These are phyloP conservation scores for Folsomia candida DNA, from an alignment of 2,888 invertebrate species.

Conservation along the genomic window DNA sequence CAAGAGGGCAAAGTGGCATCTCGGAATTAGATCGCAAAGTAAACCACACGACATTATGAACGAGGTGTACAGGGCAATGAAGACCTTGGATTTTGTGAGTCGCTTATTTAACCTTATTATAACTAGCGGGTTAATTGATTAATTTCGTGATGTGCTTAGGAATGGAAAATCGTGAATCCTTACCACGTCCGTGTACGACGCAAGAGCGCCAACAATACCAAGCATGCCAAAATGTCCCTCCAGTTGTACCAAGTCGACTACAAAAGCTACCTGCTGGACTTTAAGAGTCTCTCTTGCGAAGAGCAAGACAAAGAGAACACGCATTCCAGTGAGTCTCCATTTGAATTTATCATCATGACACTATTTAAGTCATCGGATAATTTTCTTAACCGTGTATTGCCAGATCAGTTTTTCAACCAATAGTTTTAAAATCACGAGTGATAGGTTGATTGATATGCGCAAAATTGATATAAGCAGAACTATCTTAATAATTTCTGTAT, in stretches of 20 bases:
- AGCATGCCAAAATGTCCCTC: conserved; percentile 93
- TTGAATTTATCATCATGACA: too few relatives aligned
- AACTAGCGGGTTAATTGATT: too few relatives aligned
- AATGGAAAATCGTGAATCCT: conserved; percentile 98
- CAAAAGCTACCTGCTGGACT: conserved; percentile 94
- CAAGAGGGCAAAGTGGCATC: conserved; percentile 97
- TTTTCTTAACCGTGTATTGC: too few relatives aligned
- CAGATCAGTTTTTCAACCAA: background rate
- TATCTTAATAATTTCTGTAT: too few relatives aligned
- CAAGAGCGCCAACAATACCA: conserved; percentile 76
- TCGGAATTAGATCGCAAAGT: conserved; percentile 97
- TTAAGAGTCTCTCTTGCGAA: conserved; percentile 74
- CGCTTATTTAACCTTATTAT: background rate
- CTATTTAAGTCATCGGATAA: too few relatives aligned
- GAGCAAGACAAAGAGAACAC: conserved; percentile 53
- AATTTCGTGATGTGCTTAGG: too few relatives aligned
- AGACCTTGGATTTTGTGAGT: conserved; percentile 84
- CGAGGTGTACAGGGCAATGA: conserved; percentile 99
- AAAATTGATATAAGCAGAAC: too few relatives aligned
- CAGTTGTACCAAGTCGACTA: conserved; percentile 99
- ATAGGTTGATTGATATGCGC: too few relatives aligned
- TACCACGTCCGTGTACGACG: conserved; percentile 94
- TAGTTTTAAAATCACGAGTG: too few relatives aligned
- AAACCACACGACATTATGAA: conserved; percentile 99
- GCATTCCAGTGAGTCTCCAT: conserved; percentile 47